Percentiles rank a stretch among this genome's conserved stretches.
Evolutionary conservation across 2,797 vertebrate genomes (phyloP).

Genomic region (Hydrophis major): DNA sequence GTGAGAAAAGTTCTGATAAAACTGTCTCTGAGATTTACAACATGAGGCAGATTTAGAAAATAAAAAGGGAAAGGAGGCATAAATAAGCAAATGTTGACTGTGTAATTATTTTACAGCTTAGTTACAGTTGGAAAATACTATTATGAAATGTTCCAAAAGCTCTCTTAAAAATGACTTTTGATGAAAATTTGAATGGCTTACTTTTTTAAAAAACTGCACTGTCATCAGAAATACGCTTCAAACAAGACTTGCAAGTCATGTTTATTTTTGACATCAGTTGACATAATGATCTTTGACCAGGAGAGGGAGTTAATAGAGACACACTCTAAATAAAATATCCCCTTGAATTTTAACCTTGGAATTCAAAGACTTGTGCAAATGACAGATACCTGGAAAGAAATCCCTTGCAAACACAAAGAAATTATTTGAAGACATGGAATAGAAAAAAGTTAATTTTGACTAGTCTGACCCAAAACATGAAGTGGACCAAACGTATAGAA

Average conservation of each 20-base stretch:
- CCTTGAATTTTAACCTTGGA: background rate
- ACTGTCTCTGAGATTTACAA: background rate
- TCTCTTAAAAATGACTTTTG: background rate
- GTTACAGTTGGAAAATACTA: background rate
- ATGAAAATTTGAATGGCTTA: background rate
- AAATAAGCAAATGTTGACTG: background rate
- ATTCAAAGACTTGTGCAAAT: background rate
- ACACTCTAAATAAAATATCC: background rate
- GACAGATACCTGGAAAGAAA: background rate
- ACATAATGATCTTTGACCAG: conserved; percentile 5
- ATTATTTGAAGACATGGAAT: conserved; percentile 25
- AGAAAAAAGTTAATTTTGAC: conserved; percentile 5
- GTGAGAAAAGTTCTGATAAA: background rate
- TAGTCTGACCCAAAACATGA: conserved; percentile 9
- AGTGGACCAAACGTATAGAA: conserved; percentile 26
- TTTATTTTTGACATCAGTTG: background rate
- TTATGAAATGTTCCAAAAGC: background rate
- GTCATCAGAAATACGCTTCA: background rate
- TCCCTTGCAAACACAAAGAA: background rate
- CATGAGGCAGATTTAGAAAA: background rate
- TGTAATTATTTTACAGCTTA: background rate
- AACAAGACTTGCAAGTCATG: background rate
- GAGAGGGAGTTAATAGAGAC: conserved; percentile 10
- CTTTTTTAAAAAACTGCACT: background rate
- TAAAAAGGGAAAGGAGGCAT: background rate